Evolutionary conservation across 2,888 invertebrate genomes (phyloP), one percentile per base, ranked within the genome.

Genomic region (Eilema caniola): DNA sequence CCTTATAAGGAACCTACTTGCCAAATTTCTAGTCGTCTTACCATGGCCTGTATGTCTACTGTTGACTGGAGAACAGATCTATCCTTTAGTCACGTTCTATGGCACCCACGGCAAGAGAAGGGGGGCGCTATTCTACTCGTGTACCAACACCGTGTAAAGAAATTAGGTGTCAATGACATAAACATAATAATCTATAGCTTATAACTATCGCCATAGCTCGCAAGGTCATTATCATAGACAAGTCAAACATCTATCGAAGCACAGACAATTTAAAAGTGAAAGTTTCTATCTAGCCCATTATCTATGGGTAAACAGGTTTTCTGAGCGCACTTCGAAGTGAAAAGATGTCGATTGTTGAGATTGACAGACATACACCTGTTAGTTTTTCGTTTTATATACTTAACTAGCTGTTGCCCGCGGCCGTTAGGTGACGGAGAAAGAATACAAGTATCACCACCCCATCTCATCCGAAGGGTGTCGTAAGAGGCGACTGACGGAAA

Each of bases 201-300:
- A 16, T 16, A 16, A 14, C 8, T 23, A 23, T 24, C 3, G n/a
- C 16, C 14, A 61, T 33, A 28, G 20, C 61, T 62, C 37, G 33
- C 69, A 62, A 65, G 61, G 23, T 12, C 66, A 66, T 66, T 66
- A 57, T 53, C 63, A 71, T 37, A 24, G 71, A 71, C 28, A 57
- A 57, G 24, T 66, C 57, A 57, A 33, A 33, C 57, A 24, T 11
- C 33, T 53, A 53, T 10, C 20, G 16, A 41, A 1, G 41, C 56
- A 65, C 57, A 65, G 56, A 33, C 57, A 66, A 66, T 66, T 66
- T 56, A 25, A 57, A 31, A 66, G 66, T 66, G 57, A 66, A 66
- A 66, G 65, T 65, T 57, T 10, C n/a, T 31, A n/a, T 57, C 16
- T 47, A 47, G 66, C 16, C 8, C 11, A 33, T 53, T 41, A 31